These are phyloP conservation scores for Strigamia transsilvanica DNA, from an alignment of 2,888 invertebrate genomes.

Conservation along the genomic window DNA sequence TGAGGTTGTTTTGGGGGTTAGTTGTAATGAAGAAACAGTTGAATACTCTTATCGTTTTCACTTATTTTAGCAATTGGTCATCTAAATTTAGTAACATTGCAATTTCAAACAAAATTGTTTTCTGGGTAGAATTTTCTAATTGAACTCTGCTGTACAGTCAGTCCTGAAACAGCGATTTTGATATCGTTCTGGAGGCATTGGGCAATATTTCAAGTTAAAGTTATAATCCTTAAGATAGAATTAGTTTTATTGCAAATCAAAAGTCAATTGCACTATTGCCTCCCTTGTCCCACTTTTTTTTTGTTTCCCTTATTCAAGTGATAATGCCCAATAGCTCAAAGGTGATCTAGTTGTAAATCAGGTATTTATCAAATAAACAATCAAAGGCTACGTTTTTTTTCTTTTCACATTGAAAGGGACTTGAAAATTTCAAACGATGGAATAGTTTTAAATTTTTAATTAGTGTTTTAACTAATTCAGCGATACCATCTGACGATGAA, in stretches of 20 bases:
- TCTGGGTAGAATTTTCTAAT: neutral
- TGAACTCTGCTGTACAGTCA: neutral
- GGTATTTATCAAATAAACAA: constrained; percentile 8
- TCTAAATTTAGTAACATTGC: neutral
- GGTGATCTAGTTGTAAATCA: constrained; percentile 8
- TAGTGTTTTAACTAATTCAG: constrained; percentile 2
- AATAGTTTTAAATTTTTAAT: neutral
- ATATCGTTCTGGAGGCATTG: neutral
- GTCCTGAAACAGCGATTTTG: neutral
- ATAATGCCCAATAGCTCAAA: constrained; percentile 8
- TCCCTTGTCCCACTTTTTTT: neutral
- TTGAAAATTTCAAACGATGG: no score
- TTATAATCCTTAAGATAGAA: neutral
- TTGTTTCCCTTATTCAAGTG: neutral
- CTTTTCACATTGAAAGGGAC: neutral
- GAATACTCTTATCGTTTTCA: neutral
- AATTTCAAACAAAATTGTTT: neutral
- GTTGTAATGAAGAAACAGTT: neutral
- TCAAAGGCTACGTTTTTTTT: neutral
- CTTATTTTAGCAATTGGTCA: neutral
- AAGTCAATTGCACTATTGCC: neutral
- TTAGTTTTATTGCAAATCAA: neutral
- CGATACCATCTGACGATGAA: neutral
- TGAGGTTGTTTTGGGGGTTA: neutral
- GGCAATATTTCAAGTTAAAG: neutral